These are phyloP conservation scores for Ranitomeya variabilis DNA, from an alignment of 2,113 vertebrate species.

Conservation along the genomic window DNA sequence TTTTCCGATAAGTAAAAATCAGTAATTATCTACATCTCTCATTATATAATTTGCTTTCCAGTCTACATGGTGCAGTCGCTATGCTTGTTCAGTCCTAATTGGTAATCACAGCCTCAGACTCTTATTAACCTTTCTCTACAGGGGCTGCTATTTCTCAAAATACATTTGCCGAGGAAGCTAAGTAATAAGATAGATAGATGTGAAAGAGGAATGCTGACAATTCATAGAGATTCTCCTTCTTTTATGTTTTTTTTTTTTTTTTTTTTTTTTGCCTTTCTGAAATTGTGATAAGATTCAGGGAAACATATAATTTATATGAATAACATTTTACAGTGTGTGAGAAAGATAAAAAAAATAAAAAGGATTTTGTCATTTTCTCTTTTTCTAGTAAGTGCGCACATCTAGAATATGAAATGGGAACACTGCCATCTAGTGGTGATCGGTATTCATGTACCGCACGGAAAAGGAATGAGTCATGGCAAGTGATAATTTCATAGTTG, in stretches of 20 bases:
- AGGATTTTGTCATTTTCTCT: conserved; percentile 4
- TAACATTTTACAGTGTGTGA: conserved; percentile 45
- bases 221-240: conserved; percentile 32
- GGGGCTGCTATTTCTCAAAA: conserved; percentile 35
- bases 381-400: background rate
- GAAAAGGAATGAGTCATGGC: conserved; percentile 17
- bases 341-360: conserved; percentile 35
- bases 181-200: conserved; percentile 38
- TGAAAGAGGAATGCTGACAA: conserved; percentile 37
- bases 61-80: background rate
- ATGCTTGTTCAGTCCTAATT: conserved; percentile 30
- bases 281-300: conserved; percentile 50
- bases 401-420: background rate
- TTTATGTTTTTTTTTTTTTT: too few species aligned
- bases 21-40: conserved; percentile 11
- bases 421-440: conserved; percentile 43
- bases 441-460: background rate
- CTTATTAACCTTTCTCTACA: conserved; percentile 41
- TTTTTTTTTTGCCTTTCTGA: conserved; percentile 15
- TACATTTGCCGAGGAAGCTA: conserved; percentile 28
- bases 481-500: background rate
- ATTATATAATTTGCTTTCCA: conserved; percentile 8
- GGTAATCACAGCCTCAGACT: conserved; percentile 34
- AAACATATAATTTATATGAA: conserved; percentile 54
- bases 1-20: conserved; percentile 24